Base-by-base conservation (phyloP, 2,113 vertebrate species). In the Thalassarche chlororhynchos region DNA sequence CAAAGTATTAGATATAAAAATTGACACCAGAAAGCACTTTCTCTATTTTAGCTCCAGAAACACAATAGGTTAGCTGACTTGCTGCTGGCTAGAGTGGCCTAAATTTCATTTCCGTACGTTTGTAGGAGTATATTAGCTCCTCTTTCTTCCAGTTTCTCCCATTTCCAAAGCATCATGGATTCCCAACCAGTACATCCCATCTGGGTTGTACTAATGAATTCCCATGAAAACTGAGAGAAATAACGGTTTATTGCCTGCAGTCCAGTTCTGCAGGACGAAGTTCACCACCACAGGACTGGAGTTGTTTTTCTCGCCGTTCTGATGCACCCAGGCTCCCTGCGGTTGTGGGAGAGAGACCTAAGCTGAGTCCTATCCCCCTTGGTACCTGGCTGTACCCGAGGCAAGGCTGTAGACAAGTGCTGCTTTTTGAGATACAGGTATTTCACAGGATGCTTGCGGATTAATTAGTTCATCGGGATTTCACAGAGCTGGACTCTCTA, bases 301-400 rank as follows among this genome's bases (percentile, higher is more conserved):
- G 26, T 2, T 25, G 44, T 7, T 49, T 31, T 69, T 38, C 79
- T 42, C 20, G 52, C n/a, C 4, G 0, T 84, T 66, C 74, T 74
- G 60, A 61, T 0, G 5, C 34, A 55, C 31, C 8, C 60, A 24
- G 46, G 36, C 38, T 47, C 38, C 34, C 52, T 36, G 52, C 2
- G 3, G 23, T 6, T 77, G 42, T 38, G 36, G 44, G 32, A 70
- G 29, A 78, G 23, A 65, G n/a, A 76, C 55, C 55, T 44, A 42
- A 52, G 16, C 42, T 5, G 28, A 66, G 60, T 20, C 60, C 38
- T 31, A 40, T 31, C 57, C 10, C 26, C 12, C 47, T 49, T 4
- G 0, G 20, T 8, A 40, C 29, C 9, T 38, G 52, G 23, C 52
- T 44, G 36, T 28, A 44, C 16, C 32, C 1, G 1, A 26, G 20